A percentile compares a stretch with the other conserved stretches of the same genome.
Conservation (phyloP, 2,113 vertebrate species). For the Albula goreensis region DNA sequence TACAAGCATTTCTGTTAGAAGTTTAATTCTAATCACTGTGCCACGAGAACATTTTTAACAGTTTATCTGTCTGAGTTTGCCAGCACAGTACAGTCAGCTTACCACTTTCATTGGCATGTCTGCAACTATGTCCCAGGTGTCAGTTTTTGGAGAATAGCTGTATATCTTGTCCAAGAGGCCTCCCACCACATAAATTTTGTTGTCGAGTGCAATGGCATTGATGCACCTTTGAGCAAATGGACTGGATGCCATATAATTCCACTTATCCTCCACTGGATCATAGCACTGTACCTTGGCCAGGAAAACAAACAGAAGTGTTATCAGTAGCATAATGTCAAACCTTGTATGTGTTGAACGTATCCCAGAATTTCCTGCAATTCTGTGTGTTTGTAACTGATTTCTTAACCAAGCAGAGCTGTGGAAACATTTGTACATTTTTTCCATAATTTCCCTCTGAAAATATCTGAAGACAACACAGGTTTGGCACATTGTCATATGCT, state of each 20-base stretch:
- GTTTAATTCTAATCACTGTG: too few relatives aligned
- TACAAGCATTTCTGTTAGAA: too few relatives aligned
- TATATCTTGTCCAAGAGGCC: slow-evolving; percentile 74
- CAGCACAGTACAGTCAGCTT: slow-evolving; percentile 30
- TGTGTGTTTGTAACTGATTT: too few relatives aligned
- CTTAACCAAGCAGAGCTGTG: too few relatives aligned
- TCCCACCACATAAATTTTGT: slow-evolving; percentile 71
- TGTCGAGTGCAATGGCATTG: slow-evolving; percentile 66
- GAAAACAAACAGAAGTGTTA: neutral
- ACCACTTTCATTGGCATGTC: slow-evolving; percentile 72
- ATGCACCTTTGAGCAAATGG: slow-evolving; percentile 75
- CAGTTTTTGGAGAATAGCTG: slow-evolving; percentile 62
- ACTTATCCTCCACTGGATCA: slow-evolving; percentile 64
- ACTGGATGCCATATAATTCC: slow-evolving; percentile 60
- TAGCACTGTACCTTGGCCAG: slow-evolving; percentile 75
- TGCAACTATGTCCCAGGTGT: slow-evolving; percentile 67
- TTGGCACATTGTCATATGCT: too few relatives aligned
- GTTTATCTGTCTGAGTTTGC: neutral
- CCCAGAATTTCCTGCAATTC: too few relatives aligned
- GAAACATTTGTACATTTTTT: too few relatives aligned
- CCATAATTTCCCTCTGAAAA: too few relatives aligned
- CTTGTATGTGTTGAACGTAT: neutral
- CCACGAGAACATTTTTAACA: neutral
- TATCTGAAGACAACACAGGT: too few relatives aligned
- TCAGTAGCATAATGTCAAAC: neutral